phyloP scores from a whole-genome alignment of 2,113 vertebrate species.

The Chauna torquata region DNA sequence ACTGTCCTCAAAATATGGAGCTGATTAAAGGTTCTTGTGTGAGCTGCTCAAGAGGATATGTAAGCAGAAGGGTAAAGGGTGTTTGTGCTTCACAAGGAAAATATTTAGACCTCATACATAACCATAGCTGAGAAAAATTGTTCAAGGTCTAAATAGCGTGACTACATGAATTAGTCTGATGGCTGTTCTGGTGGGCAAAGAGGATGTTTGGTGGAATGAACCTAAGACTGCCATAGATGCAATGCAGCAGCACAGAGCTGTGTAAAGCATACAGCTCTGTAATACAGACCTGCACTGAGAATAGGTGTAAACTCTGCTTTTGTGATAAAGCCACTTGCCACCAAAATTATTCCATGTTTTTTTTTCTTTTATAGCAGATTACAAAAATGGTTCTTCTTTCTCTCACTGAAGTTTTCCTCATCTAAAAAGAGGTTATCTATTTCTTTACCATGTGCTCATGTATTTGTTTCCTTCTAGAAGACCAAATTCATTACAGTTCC shows the following conservation, averaged over 20 bases:
- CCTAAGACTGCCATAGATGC: not conserved
- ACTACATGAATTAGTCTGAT: conserved; percentile 12
- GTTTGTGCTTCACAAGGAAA: conserved; percentile 36
- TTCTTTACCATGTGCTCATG: not conserved
- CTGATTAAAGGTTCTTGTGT: not conserved
- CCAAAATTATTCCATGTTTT: not conserved
- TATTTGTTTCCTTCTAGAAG: not conserved
- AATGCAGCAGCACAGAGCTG: not conserved
- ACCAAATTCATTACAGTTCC: not conserved
- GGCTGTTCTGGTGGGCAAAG: not conserved
- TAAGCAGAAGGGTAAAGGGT: not conserved
- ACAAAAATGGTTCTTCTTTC: not conserved
- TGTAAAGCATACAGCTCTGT: not conserved
- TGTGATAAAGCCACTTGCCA: not conserved
- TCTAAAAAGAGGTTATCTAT: not conserved
- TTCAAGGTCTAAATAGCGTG: not conserved
- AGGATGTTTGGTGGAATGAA: not conserved
- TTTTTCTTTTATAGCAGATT: not conserved
- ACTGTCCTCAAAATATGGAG: conserved; percentile 15
- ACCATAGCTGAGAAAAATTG: conserved; percentile 39
- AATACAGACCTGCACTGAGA: not conserved
- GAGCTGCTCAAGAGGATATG: not conserved
- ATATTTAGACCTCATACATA: conserved; percentile 40
- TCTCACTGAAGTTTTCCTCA: not conserved
- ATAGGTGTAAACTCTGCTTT: not conserved